Evolutionary conservation across 92 coral and sea anemone species (phyloP), one percentile per base, ranked within the genome.

Genomic region (Phenganax stokvisi): DNA sequence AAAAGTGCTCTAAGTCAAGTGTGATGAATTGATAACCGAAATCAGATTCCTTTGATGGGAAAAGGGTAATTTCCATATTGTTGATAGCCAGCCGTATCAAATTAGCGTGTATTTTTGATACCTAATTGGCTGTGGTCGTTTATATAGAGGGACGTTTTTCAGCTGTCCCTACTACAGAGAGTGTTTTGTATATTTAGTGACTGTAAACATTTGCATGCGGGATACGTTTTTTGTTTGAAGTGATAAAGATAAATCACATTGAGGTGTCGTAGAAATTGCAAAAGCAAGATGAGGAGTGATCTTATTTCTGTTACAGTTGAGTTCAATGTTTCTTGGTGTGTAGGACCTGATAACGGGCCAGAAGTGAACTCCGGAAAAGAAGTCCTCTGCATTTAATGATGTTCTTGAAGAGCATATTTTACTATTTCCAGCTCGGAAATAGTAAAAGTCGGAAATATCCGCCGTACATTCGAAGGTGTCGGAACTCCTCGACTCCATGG

Each of bases 391-490:
- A 37, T 37, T 37, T 37, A 37, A 37, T 37, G 47, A 37, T 37
- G 47, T 37, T 37, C 47, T 37, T 37, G 47, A 37, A 37, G 47
- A 37, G 47, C 29, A 20, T 72, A 12, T 63, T 66, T 17, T 72
- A 72, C 51, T 55, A 17, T 54, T 85, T 37, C 5, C 47, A 96
- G 99, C 67, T 97, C 91, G 98, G 92, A 63, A n/a, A n/a, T n/a
- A n/a, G n/a, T n/a, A n/a, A n/a, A n/a, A n/a, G 79, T 88, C 99
- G 0, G 99, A 96, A 70, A 92, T 96, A 37, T 84, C 89, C 15
- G 92, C 96, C 12, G 89, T 97, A 77, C 92, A 91, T 59, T 89
- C 84, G 75, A 91, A 96, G 73, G 97, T 92, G 71, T 91, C 99
- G 7, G 92, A 96, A 77, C 87, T 96, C 55, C 72, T 96, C 78